These are phyloP conservation scores for Stegana nigrithorax DNA, from an alignment of 2,888 invertebrate species.

Conservation along the genomic window DNA sequence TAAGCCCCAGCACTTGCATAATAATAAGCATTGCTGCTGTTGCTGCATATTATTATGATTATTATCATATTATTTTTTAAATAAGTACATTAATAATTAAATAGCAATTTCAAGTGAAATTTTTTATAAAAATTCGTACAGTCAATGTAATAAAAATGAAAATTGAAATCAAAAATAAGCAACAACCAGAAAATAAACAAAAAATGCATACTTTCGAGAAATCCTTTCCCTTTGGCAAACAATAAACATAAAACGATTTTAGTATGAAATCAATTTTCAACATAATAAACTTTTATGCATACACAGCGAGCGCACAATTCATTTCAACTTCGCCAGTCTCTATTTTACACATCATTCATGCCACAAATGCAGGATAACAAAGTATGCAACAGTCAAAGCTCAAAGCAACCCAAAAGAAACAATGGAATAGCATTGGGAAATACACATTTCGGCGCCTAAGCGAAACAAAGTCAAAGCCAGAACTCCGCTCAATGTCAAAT, in stretches of 20 bases:
- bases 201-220: too few relatives aligned
- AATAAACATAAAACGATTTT: not conserved
- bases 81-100: too few relatives aligned
- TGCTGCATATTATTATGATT: too few relatives aligned
- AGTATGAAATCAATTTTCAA: conserved; percentile 11
- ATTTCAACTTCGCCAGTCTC: too few relatives aligned
- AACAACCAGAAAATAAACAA: not conserved
- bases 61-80: too few relatives aligned
- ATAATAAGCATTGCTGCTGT: too few relatives aligned
- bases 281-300: conserved; percentile 8
- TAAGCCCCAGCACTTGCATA: too few relatives aligned
- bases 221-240: not conserved
- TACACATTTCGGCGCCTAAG: not conserved
- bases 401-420: not conserved
- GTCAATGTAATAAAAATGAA: too few relatives aligned
- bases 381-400: not conserved
- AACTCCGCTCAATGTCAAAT: not conserved
- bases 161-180: too few relatives aligned
- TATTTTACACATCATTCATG: conserved; percentile 4
- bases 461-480: not conserved
- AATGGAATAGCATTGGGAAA: not conserved
- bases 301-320: too few relatives aligned
- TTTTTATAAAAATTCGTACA: too few relatives aligned
- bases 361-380: conserved; percentile 4
- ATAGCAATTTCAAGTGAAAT: too few relatives aligned